Percentiles rank a stretch among this genome's conserved stretches.
Conservation (phyloP, 2,797 vertebrate species). For the Dipus sagitta region DNA sequence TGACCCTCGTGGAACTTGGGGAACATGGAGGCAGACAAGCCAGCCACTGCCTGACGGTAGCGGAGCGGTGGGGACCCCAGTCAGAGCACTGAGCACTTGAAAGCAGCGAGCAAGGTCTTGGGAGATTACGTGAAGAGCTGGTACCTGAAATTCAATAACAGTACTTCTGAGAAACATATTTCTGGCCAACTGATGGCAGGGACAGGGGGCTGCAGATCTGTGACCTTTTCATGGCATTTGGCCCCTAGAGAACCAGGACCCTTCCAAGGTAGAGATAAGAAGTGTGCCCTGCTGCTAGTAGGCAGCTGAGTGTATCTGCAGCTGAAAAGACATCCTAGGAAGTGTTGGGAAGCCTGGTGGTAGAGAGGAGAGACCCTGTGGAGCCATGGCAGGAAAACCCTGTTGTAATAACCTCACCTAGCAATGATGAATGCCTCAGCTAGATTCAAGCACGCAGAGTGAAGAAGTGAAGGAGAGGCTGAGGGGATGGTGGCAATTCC, state of each 20-base stretch:
- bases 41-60: neutral
- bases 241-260: neutral
- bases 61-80: neutral
- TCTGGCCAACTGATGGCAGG: neutral
- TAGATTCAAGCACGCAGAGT: neutral
- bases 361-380: neutral
- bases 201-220: neutral
- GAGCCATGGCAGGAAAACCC: neutral
- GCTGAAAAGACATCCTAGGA: neutral
- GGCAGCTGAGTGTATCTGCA: neutral
- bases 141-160: neutral
- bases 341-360: neutral
- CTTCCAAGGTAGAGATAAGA: neutral
- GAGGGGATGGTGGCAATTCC: neutral
- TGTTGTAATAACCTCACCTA: neutral
- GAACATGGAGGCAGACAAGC: neutral
- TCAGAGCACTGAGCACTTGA: neutral
- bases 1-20: neutral
- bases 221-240: neutral
- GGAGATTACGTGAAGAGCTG: neutral
- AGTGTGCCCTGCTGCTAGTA: too few relatives aligned
- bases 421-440: neutral
- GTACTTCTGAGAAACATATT: neutral
- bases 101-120: neutral
- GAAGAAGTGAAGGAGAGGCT: neutral